Conservation (phyloP, 2,113 vertebrate genomes). For the Cygnus atratus region DNA sequence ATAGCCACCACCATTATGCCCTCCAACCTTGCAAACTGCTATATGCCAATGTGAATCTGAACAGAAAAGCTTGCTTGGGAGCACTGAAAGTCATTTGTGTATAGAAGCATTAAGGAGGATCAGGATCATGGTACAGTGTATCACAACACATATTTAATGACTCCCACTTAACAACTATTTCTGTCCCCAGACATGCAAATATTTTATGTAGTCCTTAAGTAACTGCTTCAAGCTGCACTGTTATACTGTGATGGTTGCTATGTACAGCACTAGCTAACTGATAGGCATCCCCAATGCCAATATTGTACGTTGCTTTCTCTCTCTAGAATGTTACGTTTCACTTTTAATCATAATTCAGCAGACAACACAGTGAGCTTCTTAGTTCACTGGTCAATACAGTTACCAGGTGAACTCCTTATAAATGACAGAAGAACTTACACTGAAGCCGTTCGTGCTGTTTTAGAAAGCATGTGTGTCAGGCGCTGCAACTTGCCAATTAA, state of each 20-base stretch:
- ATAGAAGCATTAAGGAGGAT: neutral
- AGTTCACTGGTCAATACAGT: neutral
- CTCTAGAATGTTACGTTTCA: neutral
- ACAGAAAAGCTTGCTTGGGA: neutral
- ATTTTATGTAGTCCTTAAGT: neutral
- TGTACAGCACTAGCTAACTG: neutral
- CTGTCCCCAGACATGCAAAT: neutral
- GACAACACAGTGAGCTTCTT: neutral
- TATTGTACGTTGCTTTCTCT: neutral
- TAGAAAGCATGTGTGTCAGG: neutral
- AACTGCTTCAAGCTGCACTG: neutral
- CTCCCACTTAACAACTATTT: neutral
- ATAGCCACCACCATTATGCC: fast-evolving
- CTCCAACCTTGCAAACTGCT: neutral
- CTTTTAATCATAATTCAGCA: constrained; percentile 40
- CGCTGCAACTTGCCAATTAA: constrained; percentile 51
- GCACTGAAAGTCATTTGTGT: neutral
- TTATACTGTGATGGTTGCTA: neutral
- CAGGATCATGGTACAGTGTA: neutral
- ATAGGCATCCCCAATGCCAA: neutral
- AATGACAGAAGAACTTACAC: neutral
- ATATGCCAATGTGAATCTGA: fast-evolving
- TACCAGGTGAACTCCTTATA: neutral
- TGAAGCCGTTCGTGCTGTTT: neutral
- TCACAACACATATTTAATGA: neutral